Evolutionary conservation across 1,140 invertebrate genomes (phyloP).

Genomic region (Leptinotarsa undecemlineata): DNA sequence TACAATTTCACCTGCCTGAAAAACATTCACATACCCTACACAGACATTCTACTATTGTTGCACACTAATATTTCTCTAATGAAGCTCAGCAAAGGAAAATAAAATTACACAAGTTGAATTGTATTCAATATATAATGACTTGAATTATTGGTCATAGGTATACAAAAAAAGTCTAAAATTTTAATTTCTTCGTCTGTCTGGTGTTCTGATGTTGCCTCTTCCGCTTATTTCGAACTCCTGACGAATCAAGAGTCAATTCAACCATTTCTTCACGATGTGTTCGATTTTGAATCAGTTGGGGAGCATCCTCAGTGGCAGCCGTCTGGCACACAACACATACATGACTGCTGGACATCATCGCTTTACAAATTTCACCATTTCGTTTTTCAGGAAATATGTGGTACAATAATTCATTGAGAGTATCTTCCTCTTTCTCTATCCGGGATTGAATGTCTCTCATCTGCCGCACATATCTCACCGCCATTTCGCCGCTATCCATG

Average conservation of each 20-base stretch:
- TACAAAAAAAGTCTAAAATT: slow-evolving; percentile 68
- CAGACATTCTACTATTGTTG: no score
- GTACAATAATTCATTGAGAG: slow-evolving; percentile 84
- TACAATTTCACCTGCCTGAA: no score
- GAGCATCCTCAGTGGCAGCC: slow-evolving; percentile 56
- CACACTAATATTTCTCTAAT: no score
- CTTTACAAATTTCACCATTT: slow-evolving; percentile 82
- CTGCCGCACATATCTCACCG: no score
- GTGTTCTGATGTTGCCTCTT: slow-evolving; percentile 89
- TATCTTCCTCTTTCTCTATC: no score
- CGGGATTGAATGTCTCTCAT: no score
- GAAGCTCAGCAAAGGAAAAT: no score
- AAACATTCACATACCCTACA: no score
- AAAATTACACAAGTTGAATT: not conserved
- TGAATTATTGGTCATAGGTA: no score
- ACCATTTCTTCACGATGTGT: slow-evolving; percentile 71
- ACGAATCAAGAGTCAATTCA: slow-evolving; percentile 94
- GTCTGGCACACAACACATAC: slow-evolving; percentile 85
- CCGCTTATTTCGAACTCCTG: slow-evolving; percentile 89
- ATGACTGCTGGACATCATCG: slow-evolving; percentile 99
- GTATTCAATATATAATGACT: not conserved
- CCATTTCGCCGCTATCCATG: no score
- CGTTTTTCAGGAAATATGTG: slow-evolving; percentile 95
- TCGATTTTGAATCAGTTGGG: slow-evolving; percentile 21
- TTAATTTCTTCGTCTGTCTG: slow-evolving; percentile 93